Evolutionary conservation across 2,797 vertebrate genomes (phyloP), one percentile per base, ranked within the genome.

Genomic region (Molossus alvarezi): DNA sequence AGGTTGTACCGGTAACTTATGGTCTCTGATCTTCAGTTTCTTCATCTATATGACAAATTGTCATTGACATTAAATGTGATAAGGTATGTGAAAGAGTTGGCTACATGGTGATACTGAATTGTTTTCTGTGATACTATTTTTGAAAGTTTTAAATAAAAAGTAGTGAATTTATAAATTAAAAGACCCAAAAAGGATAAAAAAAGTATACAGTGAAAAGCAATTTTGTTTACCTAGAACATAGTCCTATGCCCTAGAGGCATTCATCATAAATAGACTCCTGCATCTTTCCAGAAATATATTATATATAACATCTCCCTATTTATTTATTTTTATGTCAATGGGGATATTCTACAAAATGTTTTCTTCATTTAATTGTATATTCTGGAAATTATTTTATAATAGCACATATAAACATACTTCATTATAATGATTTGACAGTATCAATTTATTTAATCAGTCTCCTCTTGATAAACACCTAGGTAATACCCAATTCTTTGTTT

Each of bases 161-260:
- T 86, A 94, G 62, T 80, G 20, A 62, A 75, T 45, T 83, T 55
- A 10, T 75, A 62, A 73, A 83, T 77, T 58, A 73, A 73, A 95
- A 95, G 21, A 88, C 71, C 71, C 65, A 69, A 71, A 85, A 77
- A 80, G 48, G 11, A 60, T 20, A 48, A 58, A 95, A 95, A 88
- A 91, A 3, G 0, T 83, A 58, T 94, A 48, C 4, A 29, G 12
- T 88, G 29, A 91, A 91, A 90, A 84, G 53, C 11, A 60, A 51
- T 75, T 69, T 5, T 83, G 75, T 45, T 23, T 11, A 69, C 45
- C 81, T 84, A 11, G 65, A 73, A 55, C 3, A 25, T 45, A 67
- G 4, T 91, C 8, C 9, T 73, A 55, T 21, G 53, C 7, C 29
- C 65, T 55, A 65, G 10, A 93, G 41, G 7, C 17, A 72, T 25